A percentile compares a stretch with the other conserved stretches of the same genome.
These are phyloP conservation scores for Hymenochirus boettgeri DNA, from an alignment of 2,113 vertebrate genomes.

Conservation along the genomic window DNA sequence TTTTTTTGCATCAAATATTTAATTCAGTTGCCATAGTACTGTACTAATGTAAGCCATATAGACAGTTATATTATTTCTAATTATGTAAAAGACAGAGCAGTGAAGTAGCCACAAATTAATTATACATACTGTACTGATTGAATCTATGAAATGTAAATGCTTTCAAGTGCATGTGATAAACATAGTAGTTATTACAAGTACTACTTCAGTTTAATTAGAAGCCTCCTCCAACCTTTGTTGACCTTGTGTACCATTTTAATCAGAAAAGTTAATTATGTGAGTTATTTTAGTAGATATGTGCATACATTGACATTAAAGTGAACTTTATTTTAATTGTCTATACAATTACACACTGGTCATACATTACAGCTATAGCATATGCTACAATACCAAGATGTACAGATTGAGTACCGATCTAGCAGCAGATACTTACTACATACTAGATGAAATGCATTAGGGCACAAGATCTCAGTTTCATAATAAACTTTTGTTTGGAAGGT, in stretches of 20 bases:
- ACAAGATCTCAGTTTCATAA: no score
- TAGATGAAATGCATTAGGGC: no score
- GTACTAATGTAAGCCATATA: neutral
- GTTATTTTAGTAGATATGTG: conserved; percentile 9
- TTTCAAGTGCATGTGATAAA: conserved; percentile 13
- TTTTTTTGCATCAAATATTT: neutral
- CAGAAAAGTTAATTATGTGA: conserved; percentile 19
- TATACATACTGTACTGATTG: conserved; percentile 19
- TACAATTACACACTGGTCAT: conserved; percentile 17
- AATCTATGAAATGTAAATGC: conserved; percentile 6
- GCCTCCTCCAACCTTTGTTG: conserved; percentile 18
- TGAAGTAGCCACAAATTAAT: conserved; percentile 8
- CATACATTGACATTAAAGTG: conserved; percentile 14
- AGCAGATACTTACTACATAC: no score
- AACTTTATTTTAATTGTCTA: conserved; percentile 8
- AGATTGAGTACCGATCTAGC: no score
- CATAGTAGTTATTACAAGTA: conserved; percentile 18
- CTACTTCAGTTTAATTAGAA: conserved; percentile 31
- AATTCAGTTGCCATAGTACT: neutral
- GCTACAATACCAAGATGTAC: neutral
- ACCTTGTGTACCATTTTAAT: conserved; percentile 21
- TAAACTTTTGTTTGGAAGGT: no score
- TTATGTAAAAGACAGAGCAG: neutral
- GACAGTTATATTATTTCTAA: neutral
- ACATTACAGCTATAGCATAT: neutral